A percentile compares a stretch with the other conserved stretches of the same genome.
Evolutionary conservation across 1,140 invertebrate genomes (phyloP).

Genomic region (Pentalonia nigronervosa): DNA sequence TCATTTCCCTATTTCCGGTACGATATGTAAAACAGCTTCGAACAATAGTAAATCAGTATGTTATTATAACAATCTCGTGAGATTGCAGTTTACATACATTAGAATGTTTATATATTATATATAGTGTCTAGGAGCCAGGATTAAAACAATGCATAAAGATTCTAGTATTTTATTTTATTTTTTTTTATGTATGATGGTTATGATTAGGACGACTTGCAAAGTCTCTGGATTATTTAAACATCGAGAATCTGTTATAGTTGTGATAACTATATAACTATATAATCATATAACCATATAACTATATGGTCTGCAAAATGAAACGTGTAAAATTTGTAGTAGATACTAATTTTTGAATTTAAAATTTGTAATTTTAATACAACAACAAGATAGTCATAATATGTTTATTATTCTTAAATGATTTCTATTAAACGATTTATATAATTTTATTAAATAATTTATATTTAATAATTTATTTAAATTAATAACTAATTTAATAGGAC

Average conservation of each 20-base stretch:
- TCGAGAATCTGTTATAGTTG: background rate
- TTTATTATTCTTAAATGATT: background rate
- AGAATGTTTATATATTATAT: background rate
- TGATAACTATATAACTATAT: background rate
- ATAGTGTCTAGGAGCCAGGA: background rate
- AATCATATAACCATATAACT: no score
- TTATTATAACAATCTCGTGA: background rate
- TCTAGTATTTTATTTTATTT: background rate
- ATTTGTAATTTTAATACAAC: background rate
- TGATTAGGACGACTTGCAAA: background rate
- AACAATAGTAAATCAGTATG: slow-evolving; percentile 40
- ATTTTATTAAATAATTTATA: no score
- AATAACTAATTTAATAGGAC: background rate
- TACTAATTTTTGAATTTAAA: background rate
- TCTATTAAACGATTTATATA: no score
- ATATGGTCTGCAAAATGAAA: background rate
- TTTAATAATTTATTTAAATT: no score
- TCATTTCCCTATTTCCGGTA: slow-evolving; percentile 35
- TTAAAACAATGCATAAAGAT: background rate
- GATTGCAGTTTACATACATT: background rate
- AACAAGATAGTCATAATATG: background rate
- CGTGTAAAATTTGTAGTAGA: background rate
- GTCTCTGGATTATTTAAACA: background rate
- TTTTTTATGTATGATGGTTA: background rate
- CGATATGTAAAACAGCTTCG: slow-evolving; percentile 25